Evolutionary conservation across 2,888 invertebrate genomes (phyloP), one percentile per base, ranked within the genome.

Genomic region (Nowickia ferox): DNA sequence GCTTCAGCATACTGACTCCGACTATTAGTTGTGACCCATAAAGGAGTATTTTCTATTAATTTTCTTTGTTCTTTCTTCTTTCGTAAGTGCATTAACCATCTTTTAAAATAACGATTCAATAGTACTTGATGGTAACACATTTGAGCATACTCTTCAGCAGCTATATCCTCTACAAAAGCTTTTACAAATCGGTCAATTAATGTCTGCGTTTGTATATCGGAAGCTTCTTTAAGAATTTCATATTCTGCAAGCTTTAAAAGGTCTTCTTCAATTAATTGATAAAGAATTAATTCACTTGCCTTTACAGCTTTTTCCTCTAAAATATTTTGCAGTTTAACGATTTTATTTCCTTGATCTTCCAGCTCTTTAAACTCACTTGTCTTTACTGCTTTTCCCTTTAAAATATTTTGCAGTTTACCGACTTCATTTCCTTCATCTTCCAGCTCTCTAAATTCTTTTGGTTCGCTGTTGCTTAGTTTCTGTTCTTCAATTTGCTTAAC

Each of bases 1-100:
- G 93, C 93, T 40, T 90, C 42, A 10, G 90, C 77, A 66, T 89
- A 86, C 11, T 89, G 81, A 0, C 84, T 83, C 6, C 90, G 84
- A 0, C 88, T 87, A 59, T 90, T 89, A 1, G 91, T 91, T n/a
- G 93, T 93, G 17, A 94, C 89, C 94, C 94, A 95, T 1, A 94
- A 90, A 0, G 95, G 95, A 51, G 94, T 93, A 65, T 93, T 93
- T 68, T 94, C 94, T 46, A 95, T 91, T 0, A 94, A 93, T 84
- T 93, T 93, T 9, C 94, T 93, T 87, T 94, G 94, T 22, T 93
- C 89, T 86, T 92, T 93, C 79, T 93, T 93, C 53, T 90, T 92
- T 1, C 90, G 88, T 1, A 92, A 90, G 42, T 91, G 90, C 22
- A 89, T 89, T 38, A 92, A 92, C 95, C 95, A 95, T 48, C 92